Conservation (phyloP, 2,113 vertebrate genomes). For the Hemicordylus capensis region DNA sequence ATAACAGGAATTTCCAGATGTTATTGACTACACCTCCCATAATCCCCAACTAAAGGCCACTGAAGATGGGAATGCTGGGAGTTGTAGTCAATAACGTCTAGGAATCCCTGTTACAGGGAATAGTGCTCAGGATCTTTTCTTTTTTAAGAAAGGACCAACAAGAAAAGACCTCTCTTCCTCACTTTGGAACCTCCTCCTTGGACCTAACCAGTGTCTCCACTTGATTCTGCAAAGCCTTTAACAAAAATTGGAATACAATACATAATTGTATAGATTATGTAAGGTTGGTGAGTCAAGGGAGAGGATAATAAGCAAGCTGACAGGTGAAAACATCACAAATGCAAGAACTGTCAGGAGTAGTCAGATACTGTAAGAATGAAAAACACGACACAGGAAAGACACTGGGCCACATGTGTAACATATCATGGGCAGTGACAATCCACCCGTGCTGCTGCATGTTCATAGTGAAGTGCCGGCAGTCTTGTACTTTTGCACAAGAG, state of each 20-base stretch:
- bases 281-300: background rate
- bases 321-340: slow-evolving; percentile 21
- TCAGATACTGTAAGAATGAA: slow-evolving; percentile 32
- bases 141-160: background rate
- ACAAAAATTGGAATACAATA: background rate
- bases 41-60: too few species aligned
- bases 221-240: background rate
- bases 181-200: background rate
- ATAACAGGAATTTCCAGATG: too few species aligned
- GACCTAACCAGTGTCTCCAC: background rate
- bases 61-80: too few species aligned
- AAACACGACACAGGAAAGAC: background rate
- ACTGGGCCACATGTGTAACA: too few species aligned
- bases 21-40: too few species aligned
- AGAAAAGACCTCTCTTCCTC: background rate
- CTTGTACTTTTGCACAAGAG: too few species aligned
- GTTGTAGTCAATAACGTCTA: too few species aligned
- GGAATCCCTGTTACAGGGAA: too few species aligned
- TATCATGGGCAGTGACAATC: too few species aligned
- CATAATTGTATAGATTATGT: background rate
- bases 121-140: too few species aligned
- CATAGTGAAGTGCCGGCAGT: too few species aligned
- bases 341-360: slow-evolving; percentile 45
- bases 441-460: too few species aligned
- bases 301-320: slow-evolving; percentile 4